Conservation (phyloP, 2,797 vertebrate species). For the Pagetopsis macropterus region DNA sequence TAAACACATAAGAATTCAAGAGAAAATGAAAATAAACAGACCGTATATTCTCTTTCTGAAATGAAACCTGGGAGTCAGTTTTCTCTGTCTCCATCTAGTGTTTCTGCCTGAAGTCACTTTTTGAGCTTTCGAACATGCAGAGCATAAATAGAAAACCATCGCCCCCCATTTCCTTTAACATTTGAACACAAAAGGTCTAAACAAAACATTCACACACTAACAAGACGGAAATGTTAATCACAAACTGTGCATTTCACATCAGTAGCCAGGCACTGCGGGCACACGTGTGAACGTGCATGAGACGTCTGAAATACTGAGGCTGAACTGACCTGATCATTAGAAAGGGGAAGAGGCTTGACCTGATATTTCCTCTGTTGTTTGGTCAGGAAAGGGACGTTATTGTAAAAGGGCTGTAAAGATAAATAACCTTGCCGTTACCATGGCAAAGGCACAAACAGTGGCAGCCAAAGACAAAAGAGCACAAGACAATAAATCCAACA, state of each 20-base stretch:
- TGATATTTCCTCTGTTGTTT: constrained; percentile 90
- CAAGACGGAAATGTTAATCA: constrained; percentile 64
- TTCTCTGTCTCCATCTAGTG: constrained; percentile 84
- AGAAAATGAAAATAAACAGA: not conserved
- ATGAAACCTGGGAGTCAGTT: constrained; percentile 48
- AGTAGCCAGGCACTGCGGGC: constrained; percentile 25
- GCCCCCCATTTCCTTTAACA: constrained; percentile 51
- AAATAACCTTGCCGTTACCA: constrained; percentile 89
- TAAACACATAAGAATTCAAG: not conserved
- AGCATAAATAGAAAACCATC: constrained; percentile 59
- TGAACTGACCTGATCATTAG: constrained; percentile 82
- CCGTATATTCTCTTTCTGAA: constrained; percentile 13
- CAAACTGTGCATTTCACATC: constrained; percentile 57
- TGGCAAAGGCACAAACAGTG: constrained; percentile 87
- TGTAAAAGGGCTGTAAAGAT: constrained; percentile 82
- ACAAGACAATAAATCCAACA: constrained; percentile 86
- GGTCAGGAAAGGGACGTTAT: constrained; percentile 89
- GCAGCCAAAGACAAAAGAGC: constrained; percentile 79
- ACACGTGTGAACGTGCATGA: constrained; percentile 63
- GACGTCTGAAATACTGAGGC: constrained; percentile 69
- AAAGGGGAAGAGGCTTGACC: constrained; percentile 83
- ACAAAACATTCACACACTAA: constrained; percentile 30
- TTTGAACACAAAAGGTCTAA: constrained; percentile 50
- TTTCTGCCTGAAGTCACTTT: constrained; percentile 52
- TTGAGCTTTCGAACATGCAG: constrained; percentile 28